Conservation (phyloP, 30 jellyfish, hydroid and myxozoan species). For the Pseudorhiza aurosa region DNA sequence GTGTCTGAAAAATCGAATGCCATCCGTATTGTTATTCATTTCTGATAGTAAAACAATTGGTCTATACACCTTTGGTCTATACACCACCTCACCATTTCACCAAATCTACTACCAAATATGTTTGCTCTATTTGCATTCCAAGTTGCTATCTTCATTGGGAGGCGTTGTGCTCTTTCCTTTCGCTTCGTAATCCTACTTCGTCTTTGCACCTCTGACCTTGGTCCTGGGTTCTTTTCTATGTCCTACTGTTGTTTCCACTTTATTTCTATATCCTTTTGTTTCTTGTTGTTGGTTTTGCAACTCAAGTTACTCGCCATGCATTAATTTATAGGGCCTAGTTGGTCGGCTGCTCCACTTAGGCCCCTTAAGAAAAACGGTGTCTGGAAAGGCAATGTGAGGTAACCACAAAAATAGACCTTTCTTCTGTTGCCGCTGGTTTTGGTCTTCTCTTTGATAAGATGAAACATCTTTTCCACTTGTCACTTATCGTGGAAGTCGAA, state of each 20-base stretch:
- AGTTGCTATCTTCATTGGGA: conserved; percentile 3
- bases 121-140: not conserved
- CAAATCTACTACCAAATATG: not conserved
- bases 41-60: no score
- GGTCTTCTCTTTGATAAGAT: not conserved
- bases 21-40: no score
- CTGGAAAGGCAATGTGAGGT: not conserved
- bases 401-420: not conserved
- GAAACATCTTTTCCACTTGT: no score
- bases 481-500: no score
- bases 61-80: not conserved
- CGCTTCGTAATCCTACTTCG: not conserved
- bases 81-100: not conserved
- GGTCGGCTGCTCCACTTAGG: not conserved
- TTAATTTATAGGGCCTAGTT: not conserved
- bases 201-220: not conserved
- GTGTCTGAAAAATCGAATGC: no score
- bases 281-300: not conserved
- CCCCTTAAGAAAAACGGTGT: not conserved
- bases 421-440: not conserved
- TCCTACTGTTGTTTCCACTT: not conserved
- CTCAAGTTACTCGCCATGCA: conserved; percentile 10
- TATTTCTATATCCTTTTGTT: not conserved
- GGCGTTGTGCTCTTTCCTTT: conserved; percentile 2
- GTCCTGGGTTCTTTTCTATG: not conserved